These are phyloP conservation scores for Sebastes melanostomus DNA, from an alignment of 2,797 vertebrate genomes.

Conservation along the genomic window DNA sequence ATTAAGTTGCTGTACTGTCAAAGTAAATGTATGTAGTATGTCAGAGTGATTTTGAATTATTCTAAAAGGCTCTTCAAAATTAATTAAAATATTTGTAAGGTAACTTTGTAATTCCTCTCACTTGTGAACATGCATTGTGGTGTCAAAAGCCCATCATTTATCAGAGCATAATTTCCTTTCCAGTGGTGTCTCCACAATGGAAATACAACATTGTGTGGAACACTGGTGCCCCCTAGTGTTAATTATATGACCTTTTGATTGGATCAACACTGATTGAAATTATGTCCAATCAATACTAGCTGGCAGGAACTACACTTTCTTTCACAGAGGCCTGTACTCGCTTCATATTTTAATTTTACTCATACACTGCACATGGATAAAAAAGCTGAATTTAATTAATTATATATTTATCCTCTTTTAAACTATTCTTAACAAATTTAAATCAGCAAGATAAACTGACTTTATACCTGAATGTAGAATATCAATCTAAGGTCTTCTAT, in stretches of 20 bases:
- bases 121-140: conserved; percentile 52
- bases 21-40: conserved; percentile 44
- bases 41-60: conserved; percentile 57
- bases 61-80: conserved; percentile 68
- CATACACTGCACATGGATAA: background rate
- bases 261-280: conserved; percentile 53
- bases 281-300: conserved; percentile 54
- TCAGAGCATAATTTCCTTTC: conserved; percentile 52
- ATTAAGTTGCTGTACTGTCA: conserved; percentile 51
- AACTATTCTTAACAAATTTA: background rate
- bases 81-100: conserved; percentile 72
- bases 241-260: conserved; percentile 64
- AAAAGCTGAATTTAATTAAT: background rate
- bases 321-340: background rate
- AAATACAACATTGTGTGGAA: conserved; percentile 70
- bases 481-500: background rate
- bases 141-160: conserved; percentile 64
- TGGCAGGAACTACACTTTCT: conserved; percentile 27
- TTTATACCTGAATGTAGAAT: background rate
- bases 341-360: conserved; percentile 10
- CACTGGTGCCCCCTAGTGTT: conserved; percentile 86
- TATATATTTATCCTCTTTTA: background rate
- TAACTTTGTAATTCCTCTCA: conserved; percentile 64
- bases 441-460: background rate
- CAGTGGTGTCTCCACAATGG: conserved; percentile 33